phyloP scores from a whole-genome alignment of 53 echinoderm and acorn worm species.

The Antedon mediterranea region DNA sequence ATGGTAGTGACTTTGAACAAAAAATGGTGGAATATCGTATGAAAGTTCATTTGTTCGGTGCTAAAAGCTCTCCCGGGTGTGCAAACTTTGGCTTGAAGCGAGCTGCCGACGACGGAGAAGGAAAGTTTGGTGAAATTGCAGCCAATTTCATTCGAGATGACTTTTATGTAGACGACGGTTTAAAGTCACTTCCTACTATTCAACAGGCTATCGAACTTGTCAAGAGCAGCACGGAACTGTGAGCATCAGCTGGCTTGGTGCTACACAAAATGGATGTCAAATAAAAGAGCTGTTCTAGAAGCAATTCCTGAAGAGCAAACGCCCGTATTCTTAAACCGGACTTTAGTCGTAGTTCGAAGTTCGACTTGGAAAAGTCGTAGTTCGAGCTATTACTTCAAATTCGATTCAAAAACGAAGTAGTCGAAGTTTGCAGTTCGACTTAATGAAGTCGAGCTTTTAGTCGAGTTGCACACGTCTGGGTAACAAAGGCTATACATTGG shows the following conservation, averaged over 20 bases:
- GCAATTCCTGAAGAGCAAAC: conserved; percentile 16
- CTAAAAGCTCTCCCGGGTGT: conserved; percentile 33
- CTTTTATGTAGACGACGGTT: conserved; percentile 51
- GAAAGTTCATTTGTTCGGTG: conserved; percentile 30
- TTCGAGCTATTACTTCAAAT: too few species aligned
- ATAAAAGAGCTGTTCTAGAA: background rate
- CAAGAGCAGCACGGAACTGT: conserved; percentile 10
- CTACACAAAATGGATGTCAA: conserved; percentile 16
- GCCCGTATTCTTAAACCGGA: too few species aligned
- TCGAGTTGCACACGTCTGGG: too few species aligned
- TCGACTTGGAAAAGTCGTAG: too few species aligned
- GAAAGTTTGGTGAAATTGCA: conserved; percentile 17
- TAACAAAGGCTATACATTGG: too few species aligned
- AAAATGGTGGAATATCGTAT: conserved; percentile 7
- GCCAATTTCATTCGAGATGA: conserved; percentile 28
- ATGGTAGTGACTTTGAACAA: background rate
- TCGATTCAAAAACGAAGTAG: too few species aligned
- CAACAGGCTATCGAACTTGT: conserved; percentile 40
- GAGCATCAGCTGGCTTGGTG: conserved; percentile 21
- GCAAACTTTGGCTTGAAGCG: conserved; percentile 29
- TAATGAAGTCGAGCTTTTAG: too few species aligned
- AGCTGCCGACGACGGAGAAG: conserved; percentile 29
- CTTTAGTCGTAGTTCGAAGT: too few species aligned
- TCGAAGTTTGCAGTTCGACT: too few species aligned
- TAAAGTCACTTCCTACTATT: conserved; percentile 16